Evolutionary conservation across 2,113 vertebrate species (phyloP).

Genomic region (Gasterosteus nipponicus): DNA sequence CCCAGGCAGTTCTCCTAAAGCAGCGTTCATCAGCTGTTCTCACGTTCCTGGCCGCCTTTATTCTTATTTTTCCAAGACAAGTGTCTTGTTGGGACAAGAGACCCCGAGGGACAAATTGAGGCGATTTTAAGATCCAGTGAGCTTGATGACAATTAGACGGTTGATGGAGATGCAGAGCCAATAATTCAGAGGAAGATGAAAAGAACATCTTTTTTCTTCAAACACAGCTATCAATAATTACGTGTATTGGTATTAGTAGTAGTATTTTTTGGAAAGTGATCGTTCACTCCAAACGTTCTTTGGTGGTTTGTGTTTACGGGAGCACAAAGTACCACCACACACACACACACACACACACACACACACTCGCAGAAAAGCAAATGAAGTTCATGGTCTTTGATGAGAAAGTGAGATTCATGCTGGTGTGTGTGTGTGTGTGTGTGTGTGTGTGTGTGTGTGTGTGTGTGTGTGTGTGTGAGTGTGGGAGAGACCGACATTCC

Average conservation of each 20-base stretch:
- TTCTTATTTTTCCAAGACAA: not conserved
- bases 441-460: no score
- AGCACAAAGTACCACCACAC: not conserved
- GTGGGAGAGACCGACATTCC: constrained; percentile 68
- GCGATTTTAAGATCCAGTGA: not conserved
- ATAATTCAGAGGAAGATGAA: not conserved
- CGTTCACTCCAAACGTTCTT: constrained; percentile 4
- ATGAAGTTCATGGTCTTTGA: constrained; percentile 78
- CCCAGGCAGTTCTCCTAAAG: not conserved
- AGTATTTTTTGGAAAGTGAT: not conserved
- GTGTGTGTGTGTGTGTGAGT: not conserved
- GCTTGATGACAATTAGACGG: not conserved
- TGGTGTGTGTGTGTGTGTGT: constrained; percentile 32
- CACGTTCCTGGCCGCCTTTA: not conserved
- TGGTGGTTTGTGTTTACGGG: constrained; percentile 9
- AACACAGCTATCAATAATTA: no score
- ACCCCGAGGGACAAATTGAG: not conserved
- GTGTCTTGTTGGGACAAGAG: not conserved
- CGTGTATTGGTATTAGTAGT: no score
- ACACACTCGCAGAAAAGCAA: constrained; percentile 28
- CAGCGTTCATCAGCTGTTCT: not conserved
- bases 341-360: constrained; percentile 1
- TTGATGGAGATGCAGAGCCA: not conserved
- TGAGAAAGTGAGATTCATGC: constrained; percentile 58
- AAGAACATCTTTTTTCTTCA: not conserved